These are phyloP conservation scores for Halictus quadricinctus DNA, from an alignment of 2,888 invertebrate genomes.

Conservation along the genomic window DNA sequence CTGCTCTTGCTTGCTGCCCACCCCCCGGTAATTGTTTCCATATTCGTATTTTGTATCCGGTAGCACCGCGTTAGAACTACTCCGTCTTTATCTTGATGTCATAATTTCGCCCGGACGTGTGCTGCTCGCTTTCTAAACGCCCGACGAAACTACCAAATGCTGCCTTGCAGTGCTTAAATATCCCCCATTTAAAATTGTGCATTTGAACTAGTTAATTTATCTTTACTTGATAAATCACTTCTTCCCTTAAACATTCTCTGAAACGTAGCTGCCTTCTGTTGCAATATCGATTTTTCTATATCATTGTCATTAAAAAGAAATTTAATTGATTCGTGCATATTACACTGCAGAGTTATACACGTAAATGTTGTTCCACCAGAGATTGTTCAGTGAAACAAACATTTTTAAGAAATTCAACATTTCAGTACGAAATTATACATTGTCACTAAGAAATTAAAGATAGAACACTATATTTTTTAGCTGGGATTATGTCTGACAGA, in stretches of 20 bases:
- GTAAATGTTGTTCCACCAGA: too few relatives aligned
- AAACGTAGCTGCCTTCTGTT: background rate
- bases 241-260: background rate
- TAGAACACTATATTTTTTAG: background rate
- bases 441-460: too few relatives aligned
- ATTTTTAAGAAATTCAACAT: too few relatives aligned
- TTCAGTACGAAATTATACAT: too few relatives aligned
- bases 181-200: background rate
- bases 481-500: background rate
- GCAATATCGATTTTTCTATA: background rate
- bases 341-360: too few relatives aligned
- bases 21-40: conserved; percentile 29
- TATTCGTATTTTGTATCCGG: conserved; percentile 13
- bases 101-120: conserved; percentile 8
- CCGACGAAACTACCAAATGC: background rate
- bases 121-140: background rate
- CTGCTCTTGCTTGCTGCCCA: conserved; percentile 33
- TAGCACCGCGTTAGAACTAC: conserved; percentile 3
- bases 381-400: too few relatives aligned
- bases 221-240: background rate
- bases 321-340: too few relatives aligned
- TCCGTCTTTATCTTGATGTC: background rate
- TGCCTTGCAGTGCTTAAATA: background rate
- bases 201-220: background rate
- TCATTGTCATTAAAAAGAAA: background rate